Percentiles rank a stretch among this genome's conserved stretches.
These are phyloP conservation scores for Nomada goodeniana DNA, from an alignment of 2,888 invertebrate species.

Conservation along the genomic window DNA sequence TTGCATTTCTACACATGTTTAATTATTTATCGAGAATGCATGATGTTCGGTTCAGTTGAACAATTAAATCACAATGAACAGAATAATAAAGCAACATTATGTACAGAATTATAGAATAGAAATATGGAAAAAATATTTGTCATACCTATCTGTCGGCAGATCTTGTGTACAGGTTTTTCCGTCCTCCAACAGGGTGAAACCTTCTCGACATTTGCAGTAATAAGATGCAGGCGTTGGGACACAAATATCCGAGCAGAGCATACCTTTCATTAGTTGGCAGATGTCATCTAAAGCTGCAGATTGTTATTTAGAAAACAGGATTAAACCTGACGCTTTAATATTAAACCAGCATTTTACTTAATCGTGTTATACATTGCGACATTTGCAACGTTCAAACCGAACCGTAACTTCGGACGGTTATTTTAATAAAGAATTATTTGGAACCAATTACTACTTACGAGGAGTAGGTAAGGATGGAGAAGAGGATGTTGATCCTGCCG, in stretches of 20 bases:
- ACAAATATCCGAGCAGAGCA: conserved; percentile 92
- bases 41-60: too few species aligned
- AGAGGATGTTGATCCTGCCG: conserved; percentile 53
- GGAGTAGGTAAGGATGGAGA: conserved; percentile 66
- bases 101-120: too few species aligned
- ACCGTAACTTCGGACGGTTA: too few species aligned
- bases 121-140: background rate
- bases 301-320: conserved; percentile 17
- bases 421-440: too few species aligned
- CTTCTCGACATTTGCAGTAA: conserved; percentile 89
- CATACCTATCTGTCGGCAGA: conserved; percentile 77
- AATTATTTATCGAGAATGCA: too few species aligned
- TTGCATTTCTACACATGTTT: too few species aligned
- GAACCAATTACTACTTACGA: conserved; percentile 37
- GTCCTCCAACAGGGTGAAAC: conserved; percentile 89
- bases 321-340: too few species aligned
- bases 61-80: background rate
- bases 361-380: too few species aligned
- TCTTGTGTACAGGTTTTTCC: conserved; percentile 88
- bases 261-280: conserved; percentile 85
- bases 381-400: too few species aligned
- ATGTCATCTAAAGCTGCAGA: conserved; percentile 82
- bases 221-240: conserved; percentile 90
- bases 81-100: too few species aligned
- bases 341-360: too few species aligned